A percentile compares a stretch with the other conserved stretches of the same genome.
phyloP scores from a whole-genome alignment of 2,888 invertebrate genomes.

The Lepidonotus clava region DNA sequence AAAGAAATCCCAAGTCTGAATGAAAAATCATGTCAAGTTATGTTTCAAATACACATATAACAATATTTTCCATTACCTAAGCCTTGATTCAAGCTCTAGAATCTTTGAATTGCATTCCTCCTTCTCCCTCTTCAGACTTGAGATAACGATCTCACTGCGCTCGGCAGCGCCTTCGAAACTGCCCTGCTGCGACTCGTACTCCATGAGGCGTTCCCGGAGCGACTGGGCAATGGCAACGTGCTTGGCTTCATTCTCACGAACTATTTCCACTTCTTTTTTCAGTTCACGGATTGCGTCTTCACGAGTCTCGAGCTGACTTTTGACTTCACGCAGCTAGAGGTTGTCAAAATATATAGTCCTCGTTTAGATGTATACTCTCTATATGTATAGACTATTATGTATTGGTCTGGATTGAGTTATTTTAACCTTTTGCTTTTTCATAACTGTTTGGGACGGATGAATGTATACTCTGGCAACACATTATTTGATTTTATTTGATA shows the following conservation, averaged over 20 bases:
- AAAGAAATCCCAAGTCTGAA: no score
- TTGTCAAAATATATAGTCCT: neutral
- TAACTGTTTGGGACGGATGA: neutral
- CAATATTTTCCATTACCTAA: constrained; percentile 70
- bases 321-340: constrained; percentile 65
- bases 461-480: no score
- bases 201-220: constrained; percentile 71
- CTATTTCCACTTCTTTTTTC: constrained; percentile 72
- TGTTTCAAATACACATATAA: neutral
- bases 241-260: constrained; percentile 74
- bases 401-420: neutral
- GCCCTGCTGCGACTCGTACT: constrained; percentile 74
- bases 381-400: neutral
- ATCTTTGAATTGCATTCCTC: constrained; percentile 75
- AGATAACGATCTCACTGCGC: constrained; percentile 76
- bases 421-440: neutral
- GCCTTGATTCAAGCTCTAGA: constrained; percentile 76
- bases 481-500: no score
- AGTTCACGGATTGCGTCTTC: constrained; percentile 77
- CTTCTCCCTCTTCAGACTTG: constrained; percentile 76
- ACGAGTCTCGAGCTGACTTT: constrained; percentile 74
- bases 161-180: constrained; percentile 73
- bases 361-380: neutral
- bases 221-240: constrained; percentile 71
- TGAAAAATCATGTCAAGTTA: neutral